Evolutionary conservation across 2,113 vertebrate species (phyloP).

Genomic region (Lampris incognitus): DNA sequence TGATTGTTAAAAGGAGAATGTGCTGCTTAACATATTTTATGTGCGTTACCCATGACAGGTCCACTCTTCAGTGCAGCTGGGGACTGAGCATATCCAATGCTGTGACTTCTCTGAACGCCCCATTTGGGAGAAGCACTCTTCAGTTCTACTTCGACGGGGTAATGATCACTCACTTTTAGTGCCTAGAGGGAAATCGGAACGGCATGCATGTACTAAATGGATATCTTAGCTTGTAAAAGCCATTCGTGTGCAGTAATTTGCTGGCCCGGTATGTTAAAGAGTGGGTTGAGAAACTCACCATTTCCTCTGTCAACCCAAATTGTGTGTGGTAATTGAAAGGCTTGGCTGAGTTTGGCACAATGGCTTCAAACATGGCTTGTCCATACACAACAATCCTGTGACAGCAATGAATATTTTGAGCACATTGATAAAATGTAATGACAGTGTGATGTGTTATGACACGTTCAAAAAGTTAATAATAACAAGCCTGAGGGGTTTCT

Average conservation of each 20-base stretch:
- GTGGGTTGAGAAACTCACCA: conserved; percentile 52
- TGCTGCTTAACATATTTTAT: not conserved
- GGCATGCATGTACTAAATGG: not conserved
- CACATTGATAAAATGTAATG: not conserved
- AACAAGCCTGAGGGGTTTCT: too few species aligned
- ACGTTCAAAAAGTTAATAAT: too few species aligned
- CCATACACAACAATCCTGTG: conserved; percentile 85
- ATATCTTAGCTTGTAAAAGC: not conserved
- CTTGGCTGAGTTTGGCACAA: conserved; percentile 78
- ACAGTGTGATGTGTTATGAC: not conserved
- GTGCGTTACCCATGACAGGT: conserved; percentile 33
- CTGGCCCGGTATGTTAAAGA: not conserved
- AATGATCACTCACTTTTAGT: conserved; percentile 74
- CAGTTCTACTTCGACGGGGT: conserved; percentile 71
- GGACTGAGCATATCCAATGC: not conserved
- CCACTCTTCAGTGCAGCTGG: not conserved
- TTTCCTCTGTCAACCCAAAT: conserved; percentile 68
- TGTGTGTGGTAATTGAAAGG: conserved; percentile 81
- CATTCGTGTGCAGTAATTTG: not conserved
- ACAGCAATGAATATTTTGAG: not conserved
- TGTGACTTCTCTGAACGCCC: not conserved
- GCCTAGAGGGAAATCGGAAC: conserved; percentile 37
- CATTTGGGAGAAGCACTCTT: not conserved
- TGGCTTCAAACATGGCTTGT: conserved; percentile 62
- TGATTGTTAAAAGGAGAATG: too few species aligned